phyloP scores from a whole-genome alignment of 2,888 invertebrate species.

The Deilephila porcellus region DNA sequence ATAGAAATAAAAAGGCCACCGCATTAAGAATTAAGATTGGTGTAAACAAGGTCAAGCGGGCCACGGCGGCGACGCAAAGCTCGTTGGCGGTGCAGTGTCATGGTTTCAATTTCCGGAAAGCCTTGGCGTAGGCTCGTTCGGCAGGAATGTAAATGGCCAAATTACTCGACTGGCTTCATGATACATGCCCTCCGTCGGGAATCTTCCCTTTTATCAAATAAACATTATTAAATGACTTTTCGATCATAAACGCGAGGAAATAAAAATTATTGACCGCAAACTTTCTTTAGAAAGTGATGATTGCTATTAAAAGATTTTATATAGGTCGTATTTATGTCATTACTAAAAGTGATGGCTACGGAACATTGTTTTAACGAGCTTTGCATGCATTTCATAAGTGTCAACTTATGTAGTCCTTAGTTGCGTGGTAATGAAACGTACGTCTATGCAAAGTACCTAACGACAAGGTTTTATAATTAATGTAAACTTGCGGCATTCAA shows the following conservation, averaged over 20 bases:
- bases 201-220: neutral
- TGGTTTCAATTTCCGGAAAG: constrained; percentile 62
- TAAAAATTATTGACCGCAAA: neutral
- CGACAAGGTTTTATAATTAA: constrained; percentile 7
- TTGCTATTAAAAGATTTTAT: neutral
- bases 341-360: neutral
- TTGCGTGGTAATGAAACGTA: constrained; percentile 27
- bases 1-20: neutral
- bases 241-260: neutral
- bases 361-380: constrained; percentile 8
- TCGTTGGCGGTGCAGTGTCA: constrained; percentile 54
- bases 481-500: neutral
- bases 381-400: constrained; percentile 14
- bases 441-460: neutral
- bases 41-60: constrained; percentile 20
- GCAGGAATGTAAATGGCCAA: constrained; percentile 35
- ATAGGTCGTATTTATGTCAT: neutral
- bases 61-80: constrained; percentile 26
- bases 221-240: neutral
- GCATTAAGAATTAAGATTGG: constrained; percentile 2
- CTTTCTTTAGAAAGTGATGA: neutral
- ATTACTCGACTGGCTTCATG: constrained; percentile 43
- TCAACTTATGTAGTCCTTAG: constrained; percentile 1
- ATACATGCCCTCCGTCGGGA: neutral
- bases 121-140: constrained; percentile 22